Conservation (phyloP, 1,140 invertebrate species). For the Neodiprion pinetum region DNA sequence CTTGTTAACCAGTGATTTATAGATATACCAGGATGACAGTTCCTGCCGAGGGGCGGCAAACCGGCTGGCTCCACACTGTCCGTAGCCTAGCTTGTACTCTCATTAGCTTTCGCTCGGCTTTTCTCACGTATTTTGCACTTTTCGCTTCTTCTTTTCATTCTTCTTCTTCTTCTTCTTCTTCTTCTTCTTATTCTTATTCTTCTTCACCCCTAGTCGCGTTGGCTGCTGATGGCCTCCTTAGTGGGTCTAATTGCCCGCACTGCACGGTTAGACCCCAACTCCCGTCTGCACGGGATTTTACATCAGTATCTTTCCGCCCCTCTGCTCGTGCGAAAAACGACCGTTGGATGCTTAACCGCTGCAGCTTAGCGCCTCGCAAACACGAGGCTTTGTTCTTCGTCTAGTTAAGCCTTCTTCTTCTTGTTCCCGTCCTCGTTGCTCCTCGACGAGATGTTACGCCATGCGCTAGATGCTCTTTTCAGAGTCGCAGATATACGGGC, state of each 20-base stretch:
- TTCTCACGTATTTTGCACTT: background rate
- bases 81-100: background rate
- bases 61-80: background rate
- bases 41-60: background rate
- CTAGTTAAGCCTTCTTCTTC: background rate
- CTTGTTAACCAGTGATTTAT: conserved; percentile 5
- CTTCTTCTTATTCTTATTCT: background rate
- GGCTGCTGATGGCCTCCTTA: no score
- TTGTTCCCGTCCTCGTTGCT: background rate
- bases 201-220: background rate
- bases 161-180: background rate
- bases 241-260: background rate
- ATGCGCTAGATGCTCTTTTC: background rate
- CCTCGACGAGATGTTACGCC: background rate
- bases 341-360: background rate
- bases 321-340: background rate
- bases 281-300: background rate
- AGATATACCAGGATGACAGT: background rate
- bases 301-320: no score
- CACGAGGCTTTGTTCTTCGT: background rate
- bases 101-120: background rate
- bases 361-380: conserved; percentile 1
- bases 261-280: background rate
- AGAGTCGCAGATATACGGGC: background rate
- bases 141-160: background rate